Base-by-base conservation (phyloP, 92 coral and sea anemone species). In the Zoanthus sociatus region DNA sequence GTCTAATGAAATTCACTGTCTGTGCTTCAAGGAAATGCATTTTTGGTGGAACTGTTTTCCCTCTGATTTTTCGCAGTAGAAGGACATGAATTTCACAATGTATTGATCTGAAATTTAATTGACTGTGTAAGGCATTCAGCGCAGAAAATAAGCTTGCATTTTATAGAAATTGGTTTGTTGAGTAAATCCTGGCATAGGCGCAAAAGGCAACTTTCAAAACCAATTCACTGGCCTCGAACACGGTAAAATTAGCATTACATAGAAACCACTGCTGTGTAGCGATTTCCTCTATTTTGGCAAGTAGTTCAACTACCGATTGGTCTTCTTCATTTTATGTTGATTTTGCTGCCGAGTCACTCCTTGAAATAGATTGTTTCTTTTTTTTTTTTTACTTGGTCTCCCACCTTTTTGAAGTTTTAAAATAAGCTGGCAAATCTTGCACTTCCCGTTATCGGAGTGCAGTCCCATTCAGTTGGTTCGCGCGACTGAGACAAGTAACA, bases 31-130 rank as follows among this genome's bases (percentile, higher is more conserved):
- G n/a, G n/a, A n/a, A n/a, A n/a, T n/a, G n/a, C n/a, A n/a, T 73
- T 73, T 73, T 73, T 18, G 78, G 54, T 73, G 33, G 56, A 73
- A 73, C 78, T 73, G 56, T 10, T 73, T 73, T 73, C 54, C 54
- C 78, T 11, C 47, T 18, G 78, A 73, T n/a, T 73, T 44, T 73
- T 18, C 78, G 11, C 78, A 56, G 78, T 16, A 45, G 78, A 44
- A 73, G 78, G 78, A 54, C 78, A 73, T 73, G 78, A 73, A 73
- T 42, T 73, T 73, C 78, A 73, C 55, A 73, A 73, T 73, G 78
- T 73, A 54, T 73, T 73, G 78, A 74, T 15, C 78, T 74, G 60
- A 47, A 47, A 74, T 46, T 42, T 51, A 51, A 51, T 51, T 12
- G 56, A 47, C 51, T 47, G 51, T 60, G 68, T 60, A 11, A 13